Evolutionary conservation across 2,113 vertebrate genomes (phyloP).

Genomic region (Sciurus niger): DNA sequence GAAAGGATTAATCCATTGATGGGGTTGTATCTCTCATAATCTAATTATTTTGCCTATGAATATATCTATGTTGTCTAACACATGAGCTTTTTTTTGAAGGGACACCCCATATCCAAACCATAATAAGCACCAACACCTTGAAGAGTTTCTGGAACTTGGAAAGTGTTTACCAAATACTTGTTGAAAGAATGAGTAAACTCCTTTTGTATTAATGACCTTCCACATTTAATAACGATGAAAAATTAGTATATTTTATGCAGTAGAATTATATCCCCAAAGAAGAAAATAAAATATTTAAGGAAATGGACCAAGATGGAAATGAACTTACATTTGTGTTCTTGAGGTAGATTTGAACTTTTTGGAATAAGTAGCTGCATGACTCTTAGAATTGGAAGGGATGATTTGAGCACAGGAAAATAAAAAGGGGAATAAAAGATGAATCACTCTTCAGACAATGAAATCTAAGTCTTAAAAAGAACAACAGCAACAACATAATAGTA

Average conservation of each 20-base stretch:
- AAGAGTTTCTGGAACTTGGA: background rate
- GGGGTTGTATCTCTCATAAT: too few species aligned
- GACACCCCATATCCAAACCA: too few species aligned
- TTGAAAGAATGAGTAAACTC: conserved; percentile 3
- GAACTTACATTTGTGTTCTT: conserved; percentile 1
- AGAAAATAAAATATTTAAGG: conserved; percentile 33
- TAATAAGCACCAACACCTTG: background rate
- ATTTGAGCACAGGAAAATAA: conserved; percentile 2
- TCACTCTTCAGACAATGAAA: background rate
- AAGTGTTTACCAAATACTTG: conserved; percentile 11
- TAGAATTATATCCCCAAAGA: background rate
- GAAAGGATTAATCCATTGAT: too few species aligned
- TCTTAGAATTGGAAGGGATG: background rate
- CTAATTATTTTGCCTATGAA: too few species aligned
- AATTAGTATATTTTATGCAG: background rate
- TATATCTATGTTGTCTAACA: too few species aligned
- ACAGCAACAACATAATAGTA: background rate
- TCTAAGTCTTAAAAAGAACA: background rate
- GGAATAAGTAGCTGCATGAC: background rate
- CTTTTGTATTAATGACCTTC: background rate
- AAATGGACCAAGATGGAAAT: background rate
- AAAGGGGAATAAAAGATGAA: background rate
- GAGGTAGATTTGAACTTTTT: conserved; percentile 36
- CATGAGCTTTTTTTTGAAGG: too few species aligned
- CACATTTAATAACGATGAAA: background rate